These are phyloP conservation scores for Limulus polyphemus DNA, from an alignment of 2,888 invertebrate genomes.

Conservation along the genomic window DNA sequence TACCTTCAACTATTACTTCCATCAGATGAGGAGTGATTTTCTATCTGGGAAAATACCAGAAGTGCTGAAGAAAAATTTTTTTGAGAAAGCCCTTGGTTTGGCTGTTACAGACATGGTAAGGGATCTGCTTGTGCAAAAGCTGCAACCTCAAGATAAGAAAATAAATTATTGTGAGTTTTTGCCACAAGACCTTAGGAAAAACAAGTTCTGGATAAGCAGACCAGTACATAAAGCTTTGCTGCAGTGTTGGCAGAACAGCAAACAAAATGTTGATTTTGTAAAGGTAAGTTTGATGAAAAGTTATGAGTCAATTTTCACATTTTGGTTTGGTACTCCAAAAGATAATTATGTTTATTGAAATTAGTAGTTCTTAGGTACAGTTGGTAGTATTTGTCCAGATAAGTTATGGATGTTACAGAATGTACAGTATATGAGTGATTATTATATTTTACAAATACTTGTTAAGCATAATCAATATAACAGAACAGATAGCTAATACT, in stretches of 20 bases:
- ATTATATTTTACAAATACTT: too few relatives aligned
- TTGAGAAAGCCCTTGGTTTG: slow-evolving; percentile 64
- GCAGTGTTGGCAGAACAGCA: slow-evolving; percentile 39
- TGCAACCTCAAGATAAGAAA: slow-evolving; percentile 53
- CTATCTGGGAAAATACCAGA: slow-evolving; percentile 64
- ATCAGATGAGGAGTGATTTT: slow-evolving; percentile 63
- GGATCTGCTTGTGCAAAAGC: slow-evolving; percentile 60
- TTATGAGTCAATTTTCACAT: too few relatives aligned
- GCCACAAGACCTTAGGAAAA: slow-evolving; percentile 48
- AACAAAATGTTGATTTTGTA: slow-evolving; percentile 43
- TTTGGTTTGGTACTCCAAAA: too few relatives aligned
- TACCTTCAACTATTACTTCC: slow-evolving; percentile 73
- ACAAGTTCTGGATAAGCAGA: slow-evolving; percentile 45
- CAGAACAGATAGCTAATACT: too few relatives aligned
- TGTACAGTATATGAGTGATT: too few relatives aligned
- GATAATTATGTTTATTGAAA: too few relatives aligned
- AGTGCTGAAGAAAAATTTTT: slow-evolving; percentile 50
- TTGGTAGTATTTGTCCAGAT: too few relatives aligned
- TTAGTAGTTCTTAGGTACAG: too few relatives aligned
- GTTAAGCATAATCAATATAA: too few relatives aligned
- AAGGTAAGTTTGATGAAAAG: slow-evolving; percentile 9
- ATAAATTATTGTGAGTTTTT: slow-evolving; percentile 70
- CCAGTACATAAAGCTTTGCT: slow-evolving; percentile 55
- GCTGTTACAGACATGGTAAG: slow-evolving; percentile 79
- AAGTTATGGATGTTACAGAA: too few relatives aligned